phyloP scores from a whole-genome alignment of 2,113 vertebrate species.

The Neolamprologus tretocephalus region DNA sequence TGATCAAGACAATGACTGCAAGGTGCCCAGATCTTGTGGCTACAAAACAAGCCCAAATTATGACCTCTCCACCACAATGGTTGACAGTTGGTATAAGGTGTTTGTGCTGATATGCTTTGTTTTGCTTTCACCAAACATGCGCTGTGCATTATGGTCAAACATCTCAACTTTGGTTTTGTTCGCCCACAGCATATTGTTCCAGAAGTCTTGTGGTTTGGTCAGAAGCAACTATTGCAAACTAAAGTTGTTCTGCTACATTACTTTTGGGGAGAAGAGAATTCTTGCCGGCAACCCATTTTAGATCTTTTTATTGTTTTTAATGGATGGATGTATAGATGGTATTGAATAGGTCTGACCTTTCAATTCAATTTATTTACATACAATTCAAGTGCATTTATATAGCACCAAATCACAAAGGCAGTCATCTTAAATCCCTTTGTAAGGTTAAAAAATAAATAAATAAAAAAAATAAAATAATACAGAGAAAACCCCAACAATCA shows the following conservation, averaged over 20 bases:
- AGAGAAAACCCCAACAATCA: neutral
- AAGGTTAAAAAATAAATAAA: neutral
- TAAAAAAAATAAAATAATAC: fast-evolving
- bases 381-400: neutral
- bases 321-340: neutral
- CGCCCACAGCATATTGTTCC: neutral
- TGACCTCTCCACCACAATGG: neutral
- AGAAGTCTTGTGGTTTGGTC: neutral
- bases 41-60: neutral
- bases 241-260: neutral
- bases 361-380: neutral
- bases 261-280: neutral
- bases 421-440: neutral
- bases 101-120: neutral
- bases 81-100: neutral
- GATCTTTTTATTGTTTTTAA: neutral
- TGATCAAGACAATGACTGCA: neutral
- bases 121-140: neutral
- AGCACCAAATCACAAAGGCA: neutral
- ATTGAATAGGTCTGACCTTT: neutral
- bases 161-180: neutral
- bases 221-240: neutral
- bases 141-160: neutral
- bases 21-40: neutral
- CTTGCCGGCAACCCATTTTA: neutral